Base-by-base conservation (phyloP, 2,888 invertebrate genomes). In the Invenusta paracnida region DNA sequence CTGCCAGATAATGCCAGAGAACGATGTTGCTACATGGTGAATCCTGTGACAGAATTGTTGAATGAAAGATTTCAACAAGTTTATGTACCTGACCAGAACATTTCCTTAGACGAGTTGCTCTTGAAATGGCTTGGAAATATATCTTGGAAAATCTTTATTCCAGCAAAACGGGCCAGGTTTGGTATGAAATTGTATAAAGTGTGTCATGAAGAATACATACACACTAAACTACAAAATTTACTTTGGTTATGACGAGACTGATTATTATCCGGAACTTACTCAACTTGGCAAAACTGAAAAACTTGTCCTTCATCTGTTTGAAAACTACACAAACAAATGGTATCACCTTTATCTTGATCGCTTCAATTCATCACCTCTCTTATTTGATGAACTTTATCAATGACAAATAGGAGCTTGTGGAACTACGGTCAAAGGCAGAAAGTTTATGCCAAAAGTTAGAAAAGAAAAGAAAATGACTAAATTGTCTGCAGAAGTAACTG, bases 331-430 rank as follows among this genome's bases (percentile, higher is more conserved):
- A 23, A 73, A 73, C 73, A 73, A 23, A 73, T 73, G 73, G 73
- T 73, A 73, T 23, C 2, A 66, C 17, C 84, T 84, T 31, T 82
- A 82, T 30, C 2, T 82, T 82, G 82, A 82, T 82, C n/a, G 31
- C 2, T 28, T 82, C 13, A 13, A 82, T 30, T 30, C 82, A 30
- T 29, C 30, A 11, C 5, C 2, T 5, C 29, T 30, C 11, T 23
- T 82, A 17, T 29, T 30, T 29, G 5, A 82, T 30, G 82, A 82
- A 30, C 31, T 82, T 29, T 82, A 82, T 28, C 5, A 82, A 23
- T 28, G 28, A 30, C 29, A 82, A 82, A 82, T 30, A 11, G n/a
- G 31, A 27, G 29, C 31, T 29, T 82, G n/a, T 82, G 82, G 82
- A 30, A 82, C 82, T n/a, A 5, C 27, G 29, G n/a, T 29, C 31